A percentile compares a stretch with the other conserved stretches of the same genome.
phyloP scores from a whole-genome alignment of 2,113 vertebrate species.

The Heptranchias perlo region DNA sequence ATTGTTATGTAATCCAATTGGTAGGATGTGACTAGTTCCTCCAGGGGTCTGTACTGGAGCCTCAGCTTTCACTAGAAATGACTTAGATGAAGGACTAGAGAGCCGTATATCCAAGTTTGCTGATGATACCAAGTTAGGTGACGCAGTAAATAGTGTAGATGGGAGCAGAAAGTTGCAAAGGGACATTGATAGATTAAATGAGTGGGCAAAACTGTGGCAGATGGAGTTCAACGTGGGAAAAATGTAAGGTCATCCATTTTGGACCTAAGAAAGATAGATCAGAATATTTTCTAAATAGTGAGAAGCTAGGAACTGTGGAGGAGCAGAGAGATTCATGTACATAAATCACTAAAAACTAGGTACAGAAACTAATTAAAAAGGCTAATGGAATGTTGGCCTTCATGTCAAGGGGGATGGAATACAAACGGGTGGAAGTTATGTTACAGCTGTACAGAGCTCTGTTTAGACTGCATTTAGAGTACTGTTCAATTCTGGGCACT shows the following conservation, averaged over 20 bases:
- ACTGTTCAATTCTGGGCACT: no score
- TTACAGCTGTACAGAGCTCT: no score
- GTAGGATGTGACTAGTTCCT: background rate
- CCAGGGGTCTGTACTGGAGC: background rate
- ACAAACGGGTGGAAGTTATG: no score
- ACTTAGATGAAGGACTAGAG: background rate
- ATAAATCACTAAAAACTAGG: no score
- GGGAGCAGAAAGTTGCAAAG: background rate
- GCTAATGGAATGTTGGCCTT: no score
- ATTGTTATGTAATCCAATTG: background rate
- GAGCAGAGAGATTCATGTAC: no score
- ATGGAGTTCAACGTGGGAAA: background rate
- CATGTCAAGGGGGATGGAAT: no score
- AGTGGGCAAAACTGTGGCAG: background rate
- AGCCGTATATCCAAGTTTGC: background rate
- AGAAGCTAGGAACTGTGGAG: no score
- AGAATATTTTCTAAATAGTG: background rate
- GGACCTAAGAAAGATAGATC: background rate
- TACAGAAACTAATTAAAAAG: no score
- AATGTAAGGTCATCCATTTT: background rate
- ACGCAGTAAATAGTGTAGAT: background rate
- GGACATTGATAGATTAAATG: background rate
- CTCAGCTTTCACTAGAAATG: background rate
- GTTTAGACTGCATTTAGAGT: no score
- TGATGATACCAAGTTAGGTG: background rate